phyloP scores from a whole-genome alignment of 2,113 vertebrate genomes.

The Peromyscus polionotus region DNA sequence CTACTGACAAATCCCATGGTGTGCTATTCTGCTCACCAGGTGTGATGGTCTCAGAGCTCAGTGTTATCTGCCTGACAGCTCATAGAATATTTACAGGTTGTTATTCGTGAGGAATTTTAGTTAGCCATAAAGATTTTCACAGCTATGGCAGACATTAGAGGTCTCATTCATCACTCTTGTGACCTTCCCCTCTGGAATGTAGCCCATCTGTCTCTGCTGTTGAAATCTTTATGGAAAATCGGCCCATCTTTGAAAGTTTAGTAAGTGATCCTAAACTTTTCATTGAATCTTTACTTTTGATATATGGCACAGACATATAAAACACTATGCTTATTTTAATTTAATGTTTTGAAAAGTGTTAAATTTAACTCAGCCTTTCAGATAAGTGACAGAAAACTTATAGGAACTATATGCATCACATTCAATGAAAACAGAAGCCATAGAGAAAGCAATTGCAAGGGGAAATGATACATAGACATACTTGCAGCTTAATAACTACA shows the following conservation, averaged over 20 bases:
- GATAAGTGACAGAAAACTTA: slow-evolving; percentile 57
- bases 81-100: slow-evolving; percentile 73
- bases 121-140: slow-evolving; percentile 76
- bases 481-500: neutral
- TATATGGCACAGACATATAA: slow-evolving; percentile 33
- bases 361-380: slow-evolving; percentile 41
- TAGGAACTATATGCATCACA: slow-evolving; percentile 16
- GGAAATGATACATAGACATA: neutral
- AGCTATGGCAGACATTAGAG: slow-evolving; percentile 72
- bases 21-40: slow-evolving; percentile 51
- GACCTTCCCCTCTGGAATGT: slow-evolving; percentile 62
- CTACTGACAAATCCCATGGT: slow-evolving; percentile 64
- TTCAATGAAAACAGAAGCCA: slow-evolving; percentile 61
- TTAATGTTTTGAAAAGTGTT: slow-evolving; percentile 63
- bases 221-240: slow-evolving; percentile 77
- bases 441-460: slow-evolving; percentile 48
- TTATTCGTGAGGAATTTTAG: slow-evolving; percentile 79
- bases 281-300: slow-evolving; percentile 58
- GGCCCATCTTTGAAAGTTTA: slow-evolving; percentile 71
- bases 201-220: slow-evolving; percentile 60
- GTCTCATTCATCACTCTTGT: slow-evolving; percentile 70
- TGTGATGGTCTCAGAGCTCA: slow-evolving; percentile 52
- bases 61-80: slow-evolving; percentile 74
- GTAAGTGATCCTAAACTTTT: slow-evolving; percentile 72
- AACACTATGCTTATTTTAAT: slow-evolving; percentile 49